Conservation (phyloP, 2,888 invertebrate species). For the Pollenia angustigena region DNA sequence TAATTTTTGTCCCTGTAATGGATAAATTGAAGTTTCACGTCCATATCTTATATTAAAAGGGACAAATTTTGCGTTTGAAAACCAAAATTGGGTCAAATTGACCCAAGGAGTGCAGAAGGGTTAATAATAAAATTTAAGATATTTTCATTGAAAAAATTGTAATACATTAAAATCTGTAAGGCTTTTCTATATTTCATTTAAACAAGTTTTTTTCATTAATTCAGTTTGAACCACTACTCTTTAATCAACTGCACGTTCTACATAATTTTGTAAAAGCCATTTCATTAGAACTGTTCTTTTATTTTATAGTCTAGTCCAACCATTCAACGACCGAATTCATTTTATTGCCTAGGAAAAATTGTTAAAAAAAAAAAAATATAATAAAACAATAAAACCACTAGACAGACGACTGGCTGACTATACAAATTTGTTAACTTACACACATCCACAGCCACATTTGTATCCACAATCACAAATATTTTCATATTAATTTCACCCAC, state of each 20-base stretch:
- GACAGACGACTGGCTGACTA: constrained; percentile 55
- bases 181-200: background rate
- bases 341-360: constrained; percentile 33
- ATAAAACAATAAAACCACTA: constrained; percentile 50
- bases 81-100: too few species aligned
- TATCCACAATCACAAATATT: background rate
- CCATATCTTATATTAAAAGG: too few species aligned
- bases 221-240: background rate
- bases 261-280: constrained; percentile 45
- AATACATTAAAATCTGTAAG: background rate
- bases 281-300: constrained; percentile 39
- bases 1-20: too few species aligned
- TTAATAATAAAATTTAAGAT: constrained; percentile 9
- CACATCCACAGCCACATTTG: background rate
- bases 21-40: too few species aligned
- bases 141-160: background rate
- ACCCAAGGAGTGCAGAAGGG: too few species aligned
- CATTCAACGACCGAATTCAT: constrained; percentile 30
- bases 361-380: background rate
- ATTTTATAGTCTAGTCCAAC: constrained; percentile 22
- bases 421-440: constrained; percentile 18
- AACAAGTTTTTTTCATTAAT: constrained; percentile 7
- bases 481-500: constrained; percentile 1
- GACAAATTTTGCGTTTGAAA: too few species aligned
- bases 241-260: background rate